Evolutionary conservation across 2,888 invertebrate genomes (phyloP).

Genomic region (Leptarthrus brevirostris): DNA sequence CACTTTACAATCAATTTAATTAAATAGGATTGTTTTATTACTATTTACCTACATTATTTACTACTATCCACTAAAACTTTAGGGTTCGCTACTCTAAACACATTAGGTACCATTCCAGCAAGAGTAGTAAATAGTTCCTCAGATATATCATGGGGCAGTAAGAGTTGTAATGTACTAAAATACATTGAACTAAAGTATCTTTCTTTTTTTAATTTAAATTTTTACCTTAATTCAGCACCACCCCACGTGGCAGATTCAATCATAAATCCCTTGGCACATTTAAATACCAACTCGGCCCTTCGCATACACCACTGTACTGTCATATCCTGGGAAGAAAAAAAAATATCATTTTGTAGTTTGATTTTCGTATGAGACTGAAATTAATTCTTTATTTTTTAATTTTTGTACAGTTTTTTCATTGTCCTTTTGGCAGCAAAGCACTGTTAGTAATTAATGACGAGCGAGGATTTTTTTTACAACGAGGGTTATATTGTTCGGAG

Average conservation of each 20-base stretch:
- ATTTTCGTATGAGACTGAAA: too few relatives aligned
- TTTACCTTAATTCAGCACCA: conserved; percentile 86
- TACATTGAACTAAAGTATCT: neutral
- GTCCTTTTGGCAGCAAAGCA: too few relatives aligned
- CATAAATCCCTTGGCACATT: conserved; percentile 99
- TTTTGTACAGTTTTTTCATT: too few relatives aligned
- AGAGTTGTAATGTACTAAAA: conserved; percentile 65
- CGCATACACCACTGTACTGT: conserved; percentile 96
- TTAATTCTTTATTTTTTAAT: too few relatives aligned
- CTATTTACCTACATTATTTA: too few relatives aligned
- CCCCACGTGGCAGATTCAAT: conserved; percentile 97
- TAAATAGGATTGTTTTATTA: too few relatives aligned
- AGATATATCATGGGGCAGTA: conserved; percentile 86
- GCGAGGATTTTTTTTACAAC: too few relatives aligned
- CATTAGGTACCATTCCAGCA: conserved; percentile 89
- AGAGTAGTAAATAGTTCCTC: conserved; percentile 84
- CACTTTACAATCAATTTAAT: too few relatives aligned
- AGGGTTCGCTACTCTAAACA: conserved; percentile 95
- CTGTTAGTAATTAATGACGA: too few relatives aligned
- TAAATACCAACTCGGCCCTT: conserved; percentile 95
- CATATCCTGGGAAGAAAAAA: too few relatives aligned
- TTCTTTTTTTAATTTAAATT: neutral
- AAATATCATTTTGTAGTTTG: too few relatives aligned
- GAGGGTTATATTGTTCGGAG: too few relatives aligned
- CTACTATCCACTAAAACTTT: conserved; percentile 76